Evolutionary conservation across 35 echinoderm and acorn worm genomes (phyloP).

Genomic region (Ptychodera flava): DNA sequence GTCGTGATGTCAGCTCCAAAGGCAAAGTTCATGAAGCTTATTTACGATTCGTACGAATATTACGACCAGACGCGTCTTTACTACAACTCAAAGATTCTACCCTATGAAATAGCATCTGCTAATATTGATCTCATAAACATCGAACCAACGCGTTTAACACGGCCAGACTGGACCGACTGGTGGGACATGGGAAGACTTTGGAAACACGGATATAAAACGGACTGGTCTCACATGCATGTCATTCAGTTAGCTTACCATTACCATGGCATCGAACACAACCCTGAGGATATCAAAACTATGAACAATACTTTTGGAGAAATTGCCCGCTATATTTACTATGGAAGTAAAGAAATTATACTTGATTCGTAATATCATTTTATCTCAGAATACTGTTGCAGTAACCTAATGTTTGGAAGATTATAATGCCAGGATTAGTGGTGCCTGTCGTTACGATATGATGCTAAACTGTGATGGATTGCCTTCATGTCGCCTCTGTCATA

Average conservation of each 20-base stretch:
- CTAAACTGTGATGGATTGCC: too few species aligned
- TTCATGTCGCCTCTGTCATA: too few species aligned
- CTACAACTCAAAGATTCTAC: not conserved
- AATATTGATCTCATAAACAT: not conserved
- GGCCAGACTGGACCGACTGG: not conserved
- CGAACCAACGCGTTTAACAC: not conserved
- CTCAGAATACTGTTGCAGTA: too few species aligned
- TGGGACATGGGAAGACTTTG: not conserved
- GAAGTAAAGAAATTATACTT: not conserved
- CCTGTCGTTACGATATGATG: too few species aligned
- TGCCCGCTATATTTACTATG: not conserved
- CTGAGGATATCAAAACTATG: not conserved
- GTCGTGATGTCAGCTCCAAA: not conserved
- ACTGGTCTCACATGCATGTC: not conserved
- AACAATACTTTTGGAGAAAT: not conserved
- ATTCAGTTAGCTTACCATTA: not conserved
- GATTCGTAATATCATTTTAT: too few species aligned
- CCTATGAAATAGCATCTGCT: not conserved
- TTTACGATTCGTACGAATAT: not conserved
- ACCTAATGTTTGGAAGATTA: too few species aligned
- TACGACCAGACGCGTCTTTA: not conserved
- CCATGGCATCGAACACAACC: not conserved
- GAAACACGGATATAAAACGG: not conserved
- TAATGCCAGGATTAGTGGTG: too few species aligned
- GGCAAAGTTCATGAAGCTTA: not conserved